Base-by-base conservation (phyloP, 2,797 vertebrate genomes). In the Austrolebias charrua region DNA sequence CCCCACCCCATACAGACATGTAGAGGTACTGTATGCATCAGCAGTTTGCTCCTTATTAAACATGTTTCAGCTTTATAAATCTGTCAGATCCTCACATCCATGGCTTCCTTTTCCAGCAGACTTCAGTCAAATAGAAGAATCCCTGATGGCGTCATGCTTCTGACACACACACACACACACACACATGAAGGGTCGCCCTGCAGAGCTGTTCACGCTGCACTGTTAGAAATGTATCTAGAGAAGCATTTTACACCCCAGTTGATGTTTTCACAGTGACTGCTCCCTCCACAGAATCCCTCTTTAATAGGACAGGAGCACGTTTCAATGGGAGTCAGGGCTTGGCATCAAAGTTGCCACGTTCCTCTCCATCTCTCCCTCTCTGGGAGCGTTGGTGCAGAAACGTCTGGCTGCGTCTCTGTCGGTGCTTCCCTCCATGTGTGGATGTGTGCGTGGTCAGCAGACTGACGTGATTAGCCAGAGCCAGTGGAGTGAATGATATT, bases 401-500 rank as follows among this genome's bases (percentile, higher is more conserved):
- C 73, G 49, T 69, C 62, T 82, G 82, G 81, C 76, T 83, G 73
- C 47, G 65, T 89, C 66, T 86, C 75, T 81, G 80, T 84, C 66
- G 63, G 65, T 69, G 65, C 58, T 24, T 68, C 20, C 42, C 19
- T 60, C 44, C 43, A 20, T 49, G 70, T 59, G 45, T 61, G 52
- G 45, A 69, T 63, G 55, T 79, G 59, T 59, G 69, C 31, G 48
- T 45, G 66, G 55, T 76, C 80, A 73, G 80, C 81, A 72, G 75
- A 66, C 81, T 83, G 78, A 83, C 79, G 84, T 85, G 84, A 90
- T 88, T 86, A 87, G 72, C 80, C 82, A 83, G 63, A 86, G 74
- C 82, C 85, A 84, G 83, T 87, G 83, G 83, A 88, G 86, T 87
- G 86, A 84, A 83, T 83, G 84, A 89, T 87, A 86, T 82, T 86